Conservation (phyloP, 2,888 invertebrate genomes). For the Ochropleura plecta region DNA sequence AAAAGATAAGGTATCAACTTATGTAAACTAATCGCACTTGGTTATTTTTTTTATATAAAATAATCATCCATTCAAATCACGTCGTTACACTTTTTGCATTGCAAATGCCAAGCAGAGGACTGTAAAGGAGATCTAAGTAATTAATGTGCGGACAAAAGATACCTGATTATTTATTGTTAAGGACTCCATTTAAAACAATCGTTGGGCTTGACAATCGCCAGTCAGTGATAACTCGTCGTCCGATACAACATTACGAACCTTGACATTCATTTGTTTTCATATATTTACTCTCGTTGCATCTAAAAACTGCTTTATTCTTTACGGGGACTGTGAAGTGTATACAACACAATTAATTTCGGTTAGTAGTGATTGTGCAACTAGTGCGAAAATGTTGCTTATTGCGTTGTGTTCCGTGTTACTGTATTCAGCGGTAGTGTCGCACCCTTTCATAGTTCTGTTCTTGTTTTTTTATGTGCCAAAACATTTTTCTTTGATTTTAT, state of each 20-base stretch:
- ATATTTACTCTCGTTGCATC: constrained; percentile 37
- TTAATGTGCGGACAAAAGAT: constrained; percentile 32
- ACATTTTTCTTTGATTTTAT: constrained; percentile 63
- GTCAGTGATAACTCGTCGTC: constrained; percentile 43
- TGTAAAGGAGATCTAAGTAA: constrained; percentile 13
- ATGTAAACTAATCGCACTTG: constrained; percentile 17
- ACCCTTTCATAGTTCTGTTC: constrained; percentile 66
- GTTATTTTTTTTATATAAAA: background rate
- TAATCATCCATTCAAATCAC: constrained; percentile 33
- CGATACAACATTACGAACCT: constrained; percentile 25
- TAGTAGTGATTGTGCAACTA: background rate
- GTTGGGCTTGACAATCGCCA: constrained; percentile 23
- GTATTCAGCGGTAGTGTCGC: constrained; percentile 63
- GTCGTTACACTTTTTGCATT: constrained; percentile 42
- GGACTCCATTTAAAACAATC: constrained; percentile 15
- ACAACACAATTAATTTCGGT: background rate
- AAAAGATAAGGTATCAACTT: background rate
- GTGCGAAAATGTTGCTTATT: constrained; percentile 54
- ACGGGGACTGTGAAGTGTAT: constrained; percentile 18
- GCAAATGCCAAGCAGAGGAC: constrained; percentile 33
- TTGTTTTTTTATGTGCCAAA: constrained; percentile 70
- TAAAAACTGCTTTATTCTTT: constrained; percentile 34
- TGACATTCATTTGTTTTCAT: constrained; percentile 41
- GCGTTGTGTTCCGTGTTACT: constrained; percentile 61
- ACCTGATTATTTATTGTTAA: constrained; percentile 27